Conservation (phyloP, 2,113 vertebrate genomes). For the Pteronura brasiliensis region DNA sequence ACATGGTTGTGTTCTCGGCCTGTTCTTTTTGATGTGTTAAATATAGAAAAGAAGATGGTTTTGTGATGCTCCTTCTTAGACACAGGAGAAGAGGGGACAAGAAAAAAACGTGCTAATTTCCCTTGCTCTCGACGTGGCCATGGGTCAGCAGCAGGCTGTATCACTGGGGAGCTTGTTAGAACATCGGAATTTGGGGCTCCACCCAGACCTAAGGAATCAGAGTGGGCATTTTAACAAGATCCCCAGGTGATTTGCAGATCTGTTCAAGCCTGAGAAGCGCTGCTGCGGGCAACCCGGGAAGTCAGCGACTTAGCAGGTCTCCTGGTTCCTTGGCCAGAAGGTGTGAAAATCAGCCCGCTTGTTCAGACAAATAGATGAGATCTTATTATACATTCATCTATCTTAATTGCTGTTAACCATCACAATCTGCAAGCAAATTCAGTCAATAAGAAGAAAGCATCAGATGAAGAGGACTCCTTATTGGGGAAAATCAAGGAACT, state of each 20-base stretch:
- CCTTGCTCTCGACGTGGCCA: not conserved
- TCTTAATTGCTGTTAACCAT: slow-evolving; percentile 25
- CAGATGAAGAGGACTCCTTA: not conserved
- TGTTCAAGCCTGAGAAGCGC: not conserved
- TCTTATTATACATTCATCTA: not conserved
- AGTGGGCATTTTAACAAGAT: not conserved
- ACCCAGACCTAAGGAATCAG: not conserved
- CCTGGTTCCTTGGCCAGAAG: not conserved
- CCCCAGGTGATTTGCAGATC: not conserved
- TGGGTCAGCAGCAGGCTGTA: too few relatives aligned
- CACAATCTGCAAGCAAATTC: not conserved
- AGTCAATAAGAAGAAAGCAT: not conserved
- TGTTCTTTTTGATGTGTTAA: not conserved
- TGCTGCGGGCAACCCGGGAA: not conserved
- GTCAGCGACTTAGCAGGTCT: not conserved
- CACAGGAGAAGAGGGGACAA: not conserved
- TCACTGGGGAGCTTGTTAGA: slow-evolving; percentile 43
- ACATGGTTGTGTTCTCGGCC: not conserved
- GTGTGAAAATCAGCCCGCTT: not conserved
- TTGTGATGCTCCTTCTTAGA: not conserved
- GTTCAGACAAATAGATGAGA: slow-evolving; percentile 13
- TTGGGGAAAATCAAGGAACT: not conserved
- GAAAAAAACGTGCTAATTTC: not conserved
- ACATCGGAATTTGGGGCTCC: not conserved
- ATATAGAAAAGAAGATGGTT: not conserved